These are phyloP conservation scores for Origma solitaria DNA, from an alignment of 2,113 vertebrate species.

Conservation along the genomic window DNA sequence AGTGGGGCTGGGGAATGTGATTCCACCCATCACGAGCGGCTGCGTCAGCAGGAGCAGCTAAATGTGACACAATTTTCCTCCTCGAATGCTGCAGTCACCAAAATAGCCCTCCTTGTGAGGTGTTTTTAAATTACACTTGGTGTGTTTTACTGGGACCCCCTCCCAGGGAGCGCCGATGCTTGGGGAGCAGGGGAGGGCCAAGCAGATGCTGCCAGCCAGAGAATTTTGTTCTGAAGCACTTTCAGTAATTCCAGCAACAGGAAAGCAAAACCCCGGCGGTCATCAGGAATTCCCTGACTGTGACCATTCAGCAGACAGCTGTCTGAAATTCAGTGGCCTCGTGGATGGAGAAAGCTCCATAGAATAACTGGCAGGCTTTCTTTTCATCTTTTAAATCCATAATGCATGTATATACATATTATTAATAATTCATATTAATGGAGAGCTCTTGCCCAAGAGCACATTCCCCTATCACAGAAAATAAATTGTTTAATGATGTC, in stretches of 20 bases:
- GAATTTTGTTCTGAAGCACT: not conserved
- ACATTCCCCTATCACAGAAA: constrained; percentile 25
- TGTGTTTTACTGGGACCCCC: not conserved
- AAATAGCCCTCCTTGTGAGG: not conserved
- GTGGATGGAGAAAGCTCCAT: not conserved
- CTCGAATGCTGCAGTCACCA: not conserved
- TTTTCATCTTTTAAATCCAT: constrained; percentile 36
- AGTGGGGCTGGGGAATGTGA: not conserved
- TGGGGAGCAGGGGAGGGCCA: not conserved
- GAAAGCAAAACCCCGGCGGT: not conserved
- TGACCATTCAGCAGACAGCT: not conserved
- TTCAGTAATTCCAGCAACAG: not conserved
- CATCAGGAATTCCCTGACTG: not conserved
- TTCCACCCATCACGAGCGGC: not conserved
- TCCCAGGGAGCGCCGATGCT: not conserved
- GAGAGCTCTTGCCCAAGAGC: constrained; percentile 25
- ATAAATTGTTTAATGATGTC: constrained; percentile 49
- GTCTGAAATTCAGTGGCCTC: not conserved
- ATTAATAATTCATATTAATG: constrained; percentile 58
- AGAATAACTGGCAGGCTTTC: not conserved
- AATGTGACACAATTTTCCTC: not conserved
- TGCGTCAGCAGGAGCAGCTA: not conserved
- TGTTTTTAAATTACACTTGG: not conserved
- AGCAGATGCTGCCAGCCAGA: not conserved
- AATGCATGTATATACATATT: constrained; percentile 34